Base-by-base conservation (phyloP, 2,797 vertebrate species). In the Poeciliopsis turneri region DNA sequence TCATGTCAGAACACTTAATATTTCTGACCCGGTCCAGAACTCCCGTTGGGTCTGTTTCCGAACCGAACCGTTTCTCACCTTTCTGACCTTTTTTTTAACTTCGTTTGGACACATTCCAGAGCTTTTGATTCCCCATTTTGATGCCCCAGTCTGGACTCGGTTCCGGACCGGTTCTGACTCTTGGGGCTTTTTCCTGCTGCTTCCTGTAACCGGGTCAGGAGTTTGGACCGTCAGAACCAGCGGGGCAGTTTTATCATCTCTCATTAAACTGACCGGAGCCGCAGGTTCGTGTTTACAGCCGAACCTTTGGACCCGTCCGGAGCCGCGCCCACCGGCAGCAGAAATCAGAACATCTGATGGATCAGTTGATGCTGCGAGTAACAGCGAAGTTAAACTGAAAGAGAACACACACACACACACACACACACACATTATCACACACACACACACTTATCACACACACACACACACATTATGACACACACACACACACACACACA, bases 271-370 rank as follows among this genome's bases (percentile, higher is more conserved):
- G 68, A 25, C 20, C 23, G 4, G 4, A 45, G 11, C 43, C 28
- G n/a, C 28, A 23, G 28, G 16, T 2, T 73, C 82, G 82, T 86
- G 70, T 79, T 82, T 57, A 51, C 53, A 11, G 6, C 30, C 12
- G 64, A 86, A 90, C 90, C 91, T 92, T 92, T 89, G 85, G 86
- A 90, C 86, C 78, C 85, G 72, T 78, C 3, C 43, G 0, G n/a
- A 0, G n/a, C 53, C 76, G 80, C 83, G 61, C 90, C 81, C 80
- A 78, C 2, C 1, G 41, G 30, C 68, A 79, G 57, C 59, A 46
- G 74, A 57, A 53, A 75, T 13, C 11, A 61, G 74, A 11, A 25
- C 39, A 41, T 10, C 9, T 43, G 39, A 68, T 39, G 8, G 23
- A 41, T 41, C 9, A 12, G 20, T 5, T 45, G 23, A 69, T 25